These are phyloP conservation scores for Gastracanthus pulcherrimus DNA, from an alignment of 2,888 invertebrate species.

Conservation along the genomic window DNA sequence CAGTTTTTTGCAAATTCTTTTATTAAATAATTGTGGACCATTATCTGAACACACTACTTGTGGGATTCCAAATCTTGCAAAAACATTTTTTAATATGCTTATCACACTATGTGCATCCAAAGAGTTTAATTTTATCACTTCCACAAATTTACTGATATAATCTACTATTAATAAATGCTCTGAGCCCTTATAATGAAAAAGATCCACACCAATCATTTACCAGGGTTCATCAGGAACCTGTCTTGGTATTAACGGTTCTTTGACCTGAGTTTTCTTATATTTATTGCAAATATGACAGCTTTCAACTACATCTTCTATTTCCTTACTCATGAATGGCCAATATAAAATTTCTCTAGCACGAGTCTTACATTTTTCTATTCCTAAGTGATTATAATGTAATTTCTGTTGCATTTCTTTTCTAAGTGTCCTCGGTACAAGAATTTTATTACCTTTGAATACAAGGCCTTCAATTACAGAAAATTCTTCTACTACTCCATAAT, in stretches of 20 bases:
- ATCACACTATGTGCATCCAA: slow-evolving; percentile 44
- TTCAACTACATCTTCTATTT: slow-evolving; percentile 58
- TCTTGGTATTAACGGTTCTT: slow-evolving; percentile 54
- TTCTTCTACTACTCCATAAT: slow-evolving; percentile 36
- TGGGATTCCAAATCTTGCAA: slow-evolving; percentile 53
- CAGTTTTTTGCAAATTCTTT: slow-evolving; percentile 52
- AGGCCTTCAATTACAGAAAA: slow-evolving; percentile 48
- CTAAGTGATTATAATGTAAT: slow-evolving; percentile 64
- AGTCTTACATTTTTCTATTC: slow-evolving; percentile 62
- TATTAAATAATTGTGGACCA: slow-evolving; percentile 53
- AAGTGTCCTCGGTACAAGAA: slow-evolving; percentile 59
- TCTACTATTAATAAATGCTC: slow-evolving; percentile 55
- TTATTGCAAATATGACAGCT: slow-evolving; percentile 57
- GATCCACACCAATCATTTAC: slow-evolving; percentile 55
- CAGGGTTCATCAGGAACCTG: slow-evolving; percentile 57
- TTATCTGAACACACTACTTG: slow-evolving; percentile 56
- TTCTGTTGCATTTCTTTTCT: slow-evolving; percentile 60
- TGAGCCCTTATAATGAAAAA: slow-evolving; percentile 51
- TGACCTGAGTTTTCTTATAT: slow-evolving; percentile 41
- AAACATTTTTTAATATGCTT: slow-evolving; percentile 52
- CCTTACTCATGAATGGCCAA: slow-evolving; percentile 63
- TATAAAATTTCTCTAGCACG: slow-evolving; percentile 61
- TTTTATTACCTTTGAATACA: slow-evolving; percentile 49
- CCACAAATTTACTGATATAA: slow-evolving; percentile 60
- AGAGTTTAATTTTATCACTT: slow-evolving; percentile 46